Conservation (phyloP, 1,140 invertebrate genomes). For the Vanessa tameamea region DNA sequence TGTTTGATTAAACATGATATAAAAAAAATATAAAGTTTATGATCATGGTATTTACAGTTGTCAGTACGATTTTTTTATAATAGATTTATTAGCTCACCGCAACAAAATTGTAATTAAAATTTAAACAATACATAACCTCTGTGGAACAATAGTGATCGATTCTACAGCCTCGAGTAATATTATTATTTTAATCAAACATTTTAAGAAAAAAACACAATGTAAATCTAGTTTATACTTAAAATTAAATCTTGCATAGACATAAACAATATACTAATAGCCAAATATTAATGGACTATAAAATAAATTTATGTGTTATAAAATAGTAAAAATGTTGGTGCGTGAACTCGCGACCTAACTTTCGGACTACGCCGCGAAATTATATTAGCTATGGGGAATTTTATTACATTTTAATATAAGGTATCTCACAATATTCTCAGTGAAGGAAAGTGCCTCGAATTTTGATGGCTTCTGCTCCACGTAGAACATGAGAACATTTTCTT, state of each 20-base stretch:
- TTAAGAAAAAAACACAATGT: background rate
- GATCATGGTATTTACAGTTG: too few relatives aligned
- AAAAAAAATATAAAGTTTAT: too few relatives aligned
- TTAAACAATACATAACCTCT: too few relatives aligned
- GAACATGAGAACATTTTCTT: conserved; percentile 51
- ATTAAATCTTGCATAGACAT: background rate
- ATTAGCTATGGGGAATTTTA: conserved; percentile 71
- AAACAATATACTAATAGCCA: conserved; percentile 6
- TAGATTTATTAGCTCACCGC: too few relatives aligned
- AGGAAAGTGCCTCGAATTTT: conserved; percentile 62
- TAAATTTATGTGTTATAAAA: conserved; percentile 33
- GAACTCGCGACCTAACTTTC: conserved; percentile 45
- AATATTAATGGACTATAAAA: conserved; percentile 27
- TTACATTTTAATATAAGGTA: conserved; percentile 77
- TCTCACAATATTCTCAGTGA: conserved; percentile 64
- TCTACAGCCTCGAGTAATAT: too few relatives aligned
- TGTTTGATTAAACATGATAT: too few relatives aligned
- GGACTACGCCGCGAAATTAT: conserved; percentile 61
- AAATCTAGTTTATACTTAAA: background rate
- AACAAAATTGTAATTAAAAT: too few relatives aligned
- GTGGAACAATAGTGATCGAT: too few relatives aligned
- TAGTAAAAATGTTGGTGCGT: conserved; percentile 33
- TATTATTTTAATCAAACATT: too few relatives aligned
- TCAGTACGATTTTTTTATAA: too few relatives aligned
- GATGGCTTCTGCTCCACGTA: conserved; percentile 57